Conservation (phyloP, 2,888 invertebrate species). For the Aleiodes alternator region DNA sequence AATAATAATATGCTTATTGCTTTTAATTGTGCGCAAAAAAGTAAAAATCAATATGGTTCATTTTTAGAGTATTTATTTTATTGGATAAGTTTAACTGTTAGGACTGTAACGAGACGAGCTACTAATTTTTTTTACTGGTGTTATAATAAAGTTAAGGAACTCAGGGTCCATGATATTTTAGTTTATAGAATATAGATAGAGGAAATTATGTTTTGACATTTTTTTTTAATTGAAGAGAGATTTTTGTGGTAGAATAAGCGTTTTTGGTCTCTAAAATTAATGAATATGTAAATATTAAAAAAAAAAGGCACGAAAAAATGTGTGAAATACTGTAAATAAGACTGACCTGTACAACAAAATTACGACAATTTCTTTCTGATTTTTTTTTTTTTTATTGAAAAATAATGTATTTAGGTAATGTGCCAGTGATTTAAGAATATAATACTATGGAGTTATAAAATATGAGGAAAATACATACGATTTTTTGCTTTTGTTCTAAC, state of each 20-base stretch:
- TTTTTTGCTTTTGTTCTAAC: no score
- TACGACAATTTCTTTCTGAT: neutral
- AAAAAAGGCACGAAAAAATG: neutral
- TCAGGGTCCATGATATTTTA: neutral
- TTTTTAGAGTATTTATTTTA: conserved; percentile 40
- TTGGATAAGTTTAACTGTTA: neutral
- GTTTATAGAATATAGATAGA: neutral
- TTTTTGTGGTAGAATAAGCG: no score
- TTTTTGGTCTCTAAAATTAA: no score
- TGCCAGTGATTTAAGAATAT: no score
- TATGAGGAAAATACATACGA: no score
- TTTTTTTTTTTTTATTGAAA: conserved; percentile 6
- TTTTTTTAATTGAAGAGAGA: no score
- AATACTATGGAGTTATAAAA: no score
- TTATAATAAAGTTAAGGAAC: neutral
- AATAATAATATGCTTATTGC: neutral
- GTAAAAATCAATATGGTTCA: conserved; percentile 10
- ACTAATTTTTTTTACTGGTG: neutral
- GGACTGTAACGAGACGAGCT: neutral
- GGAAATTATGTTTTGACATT: neutral
- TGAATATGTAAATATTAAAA: no score
- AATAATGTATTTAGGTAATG: neutral
- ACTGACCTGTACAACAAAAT: conserved; percentile 13
- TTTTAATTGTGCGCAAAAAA: neutral
- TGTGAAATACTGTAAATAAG: neutral